Base-by-base conservation (phyloP, 1,140 invertebrate species). In the Homarus americanus region DNA sequence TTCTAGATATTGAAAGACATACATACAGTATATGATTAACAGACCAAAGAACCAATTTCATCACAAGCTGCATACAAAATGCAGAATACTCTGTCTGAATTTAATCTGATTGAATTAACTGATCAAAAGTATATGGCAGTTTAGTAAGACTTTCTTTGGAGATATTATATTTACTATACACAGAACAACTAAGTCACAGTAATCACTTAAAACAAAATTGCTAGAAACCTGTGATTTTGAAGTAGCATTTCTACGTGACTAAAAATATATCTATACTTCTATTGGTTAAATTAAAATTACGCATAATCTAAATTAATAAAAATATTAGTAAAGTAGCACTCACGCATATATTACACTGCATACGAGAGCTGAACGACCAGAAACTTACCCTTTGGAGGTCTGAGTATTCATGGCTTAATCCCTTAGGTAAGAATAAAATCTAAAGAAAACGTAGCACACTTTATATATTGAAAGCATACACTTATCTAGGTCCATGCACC, bases 31-130 rank as follows among this genome's bases (percentile, higher is more conserved):
- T n/a, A n/a, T n/a, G n/a, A n/a, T n/a, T n/a, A n/a, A n/a, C n/a
- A n/a, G n/a, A n/a, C n/a, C n/a, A n/a, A n/a, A n/a, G 58, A 15
- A 69, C n/a, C n/a, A 69, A 69, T 69, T 28, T 69, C 63, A 69
- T 69, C 63, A 69, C 63, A 69, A 69, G 12, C 32, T 69, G 4
- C n/a, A 32, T 49, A 32, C 5, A 28, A 69, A 69, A 69, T 69
- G 63, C n/a, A 28, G 63, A 32, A 69, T 49, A 63, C 5, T 24
- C 63, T 69, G n/a, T 24, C 32, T 69, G 28, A 4, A 32, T 32
- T 69, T 69, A 69, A 15, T 63, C 58, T 24, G 24, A 5, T 10
- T 24, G 63, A 69, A 32, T 32, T 24, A 63, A 24, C 17, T 69
- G 28, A 69, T 69, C n/a, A 7, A 9, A 69, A 32, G 63, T 10